Evolutionary conservation across 2,113 vertebrate genomes (phyloP).

Genomic region (Pavo muticus): DNA sequence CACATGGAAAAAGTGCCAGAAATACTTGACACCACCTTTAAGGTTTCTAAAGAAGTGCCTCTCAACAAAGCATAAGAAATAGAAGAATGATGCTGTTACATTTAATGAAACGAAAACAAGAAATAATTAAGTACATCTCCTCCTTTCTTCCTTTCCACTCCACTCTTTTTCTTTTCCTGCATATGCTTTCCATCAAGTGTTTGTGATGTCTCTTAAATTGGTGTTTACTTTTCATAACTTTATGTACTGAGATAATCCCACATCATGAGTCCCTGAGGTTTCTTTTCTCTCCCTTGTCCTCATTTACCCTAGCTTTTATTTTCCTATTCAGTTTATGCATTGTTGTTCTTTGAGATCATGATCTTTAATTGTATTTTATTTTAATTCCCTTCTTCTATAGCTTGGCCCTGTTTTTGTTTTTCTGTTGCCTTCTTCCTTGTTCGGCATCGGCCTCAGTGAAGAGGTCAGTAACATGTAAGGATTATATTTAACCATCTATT

Average conservation of each 20-base stretch:
- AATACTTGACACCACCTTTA: background rate
- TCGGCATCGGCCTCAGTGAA: background rate
- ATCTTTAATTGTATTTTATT: background rate
- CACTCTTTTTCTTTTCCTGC: background rate
- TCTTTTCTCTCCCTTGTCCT: background rate
- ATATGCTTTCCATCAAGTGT: background rate
- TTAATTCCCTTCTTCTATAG: background rate
- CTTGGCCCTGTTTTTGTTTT: background rate
- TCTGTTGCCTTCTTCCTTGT: background rate
- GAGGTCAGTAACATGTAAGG: background rate
- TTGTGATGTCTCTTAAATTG: conserved; percentile 22
- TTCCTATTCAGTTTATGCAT: background rate
- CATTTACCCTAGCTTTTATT: background rate
- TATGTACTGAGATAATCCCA: background rate
- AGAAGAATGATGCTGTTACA: background rate
- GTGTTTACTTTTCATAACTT: conserved; percentile 18
- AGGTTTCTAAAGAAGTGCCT: background rate
- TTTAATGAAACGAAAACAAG: background rate
- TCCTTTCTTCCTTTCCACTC: conserved; percentile 12
- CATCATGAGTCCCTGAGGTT: background rate
- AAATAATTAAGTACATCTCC: background rate
- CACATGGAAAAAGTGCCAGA: background rate
- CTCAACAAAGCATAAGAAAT: background rate
- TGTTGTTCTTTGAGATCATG: conserved; percentile 10
- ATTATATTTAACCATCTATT: background rate